phyloP scores from a whole-genome alignment of 2,888 invertebrate genomes.

The Lasioglossum zephyrum region DNA sequence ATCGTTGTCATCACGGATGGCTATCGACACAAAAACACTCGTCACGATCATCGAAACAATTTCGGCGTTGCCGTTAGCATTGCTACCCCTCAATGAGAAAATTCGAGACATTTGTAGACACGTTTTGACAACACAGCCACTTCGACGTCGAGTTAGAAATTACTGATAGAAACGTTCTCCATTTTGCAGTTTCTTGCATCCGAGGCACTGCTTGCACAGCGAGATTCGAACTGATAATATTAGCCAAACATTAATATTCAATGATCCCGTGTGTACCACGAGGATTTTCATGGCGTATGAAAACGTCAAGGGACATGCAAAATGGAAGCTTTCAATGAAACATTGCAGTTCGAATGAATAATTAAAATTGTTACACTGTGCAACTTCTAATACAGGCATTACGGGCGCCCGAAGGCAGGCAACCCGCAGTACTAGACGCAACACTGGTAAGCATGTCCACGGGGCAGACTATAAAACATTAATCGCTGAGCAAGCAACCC shows the following conservation, averaged over 20 bases:
- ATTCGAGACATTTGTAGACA: no score
- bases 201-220: background rate
- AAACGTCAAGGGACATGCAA: fast-evolving
- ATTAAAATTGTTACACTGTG: background rate
- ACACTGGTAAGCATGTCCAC: background rate
- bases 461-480: background rate
- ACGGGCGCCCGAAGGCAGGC: background rate
- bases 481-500: background rate
- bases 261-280: background rate
- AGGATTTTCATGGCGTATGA: background rate
- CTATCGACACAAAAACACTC: background rate
- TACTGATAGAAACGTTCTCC: background rate
- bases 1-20: background rate
- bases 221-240: background rate
- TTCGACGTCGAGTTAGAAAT: background rate
- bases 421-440: background rate
- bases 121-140: background rate
- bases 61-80: background rate
- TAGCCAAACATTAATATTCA: background rate
- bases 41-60: background rate
- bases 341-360: background rate
- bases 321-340: background rate
- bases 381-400: background rate
- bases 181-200: background rate
- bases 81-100: background rate